Percentiles rank a stretch among this genome's conserved stretches.
These are phyloP conservation scores for Trachops cirrhosus DNA, from an alignment of 2,797 vertebrate species.

Conservation along the genomic window DNA sequence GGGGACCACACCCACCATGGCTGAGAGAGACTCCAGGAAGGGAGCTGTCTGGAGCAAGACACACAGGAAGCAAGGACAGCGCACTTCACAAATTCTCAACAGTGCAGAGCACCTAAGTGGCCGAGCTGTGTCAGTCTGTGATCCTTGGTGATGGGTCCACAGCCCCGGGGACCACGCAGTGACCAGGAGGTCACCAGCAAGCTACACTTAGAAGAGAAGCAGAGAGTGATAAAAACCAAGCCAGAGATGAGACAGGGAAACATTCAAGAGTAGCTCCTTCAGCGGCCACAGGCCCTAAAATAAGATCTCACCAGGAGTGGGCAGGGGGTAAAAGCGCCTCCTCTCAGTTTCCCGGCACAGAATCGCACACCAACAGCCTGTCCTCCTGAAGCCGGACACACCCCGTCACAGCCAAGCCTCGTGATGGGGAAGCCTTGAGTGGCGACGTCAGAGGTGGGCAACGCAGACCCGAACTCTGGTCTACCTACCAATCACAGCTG, in stretches of 20 bases:
- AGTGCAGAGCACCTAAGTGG: background rate
- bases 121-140: too few relatives aligned
- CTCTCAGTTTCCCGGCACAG: background rate
- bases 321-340: background rate
- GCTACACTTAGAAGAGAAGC: background rate
- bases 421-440: background rate
- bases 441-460: background rate
- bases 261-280: background rate
- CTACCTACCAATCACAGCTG: background rate
- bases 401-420: background rate
- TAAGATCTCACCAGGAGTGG: background rate
- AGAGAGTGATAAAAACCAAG: background rate
- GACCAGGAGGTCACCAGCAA: background rate
- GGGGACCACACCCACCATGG: fast-evolving
- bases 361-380: background rate
- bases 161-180: background rate
- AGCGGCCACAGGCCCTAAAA: background rate
- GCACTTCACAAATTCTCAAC: background rate
- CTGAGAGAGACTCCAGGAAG: background rate
- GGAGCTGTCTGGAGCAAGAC: background rate
- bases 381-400: background rate
- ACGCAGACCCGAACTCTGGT: background rate
- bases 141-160: background rate
- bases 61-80: background rate
- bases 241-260: background rate